A percentile compares a stretch with the other conserved stretches of the same genome.
phyloP scores from a whole-genome alignment of 1,140 invertebrate genomes.

The Pseudomyrmex dendroicus region DNA sequence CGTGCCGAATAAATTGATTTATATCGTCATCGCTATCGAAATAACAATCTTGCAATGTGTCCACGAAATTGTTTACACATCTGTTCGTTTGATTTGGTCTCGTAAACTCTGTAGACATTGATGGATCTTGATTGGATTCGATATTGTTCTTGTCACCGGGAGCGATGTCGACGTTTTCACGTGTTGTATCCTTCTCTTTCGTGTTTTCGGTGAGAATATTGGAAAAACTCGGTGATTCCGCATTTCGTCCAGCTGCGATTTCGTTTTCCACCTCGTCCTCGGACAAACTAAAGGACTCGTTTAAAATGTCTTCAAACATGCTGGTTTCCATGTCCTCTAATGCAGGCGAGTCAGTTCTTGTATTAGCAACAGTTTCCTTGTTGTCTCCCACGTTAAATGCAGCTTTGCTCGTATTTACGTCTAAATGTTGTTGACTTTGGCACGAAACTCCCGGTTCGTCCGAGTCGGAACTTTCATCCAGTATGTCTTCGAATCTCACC shows the following conservation, averaged over 20 bases:
- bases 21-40: constrained; percentile 46
- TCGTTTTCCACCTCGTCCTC: constrained; percentile 21
- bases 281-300: constrained; percentile 68
- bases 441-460: not conserved
- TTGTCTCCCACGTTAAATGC: not conserved
- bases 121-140: constrained; percentile 2
- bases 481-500: constrained; percentile 69
- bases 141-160: not conserved
- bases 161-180: not conserved
- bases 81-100: not conserved
- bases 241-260: not conserved
- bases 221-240: not conserved
- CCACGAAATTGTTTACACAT: not conserved
- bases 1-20: not conserved
- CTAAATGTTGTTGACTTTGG: not conserved
- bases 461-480: constrained; percentile 65
- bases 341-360: not conserved
- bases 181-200: not conserved
- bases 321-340: constrained; percentile 1
- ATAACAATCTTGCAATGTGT: constrained; percentile 24
- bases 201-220: not conserved
- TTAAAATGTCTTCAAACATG: constrained; percentile 72
- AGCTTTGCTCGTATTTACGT: not conserved
- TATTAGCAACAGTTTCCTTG: not conserved
- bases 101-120: not conserved